Percentiles rank a stretch among this genome's conserved stretches.
These are phyloP conservation scores for Clepsis dumicolana DNA, from an alignment of 2,888 invertebrate genomes.

Conservation along the genomic window DNA sequence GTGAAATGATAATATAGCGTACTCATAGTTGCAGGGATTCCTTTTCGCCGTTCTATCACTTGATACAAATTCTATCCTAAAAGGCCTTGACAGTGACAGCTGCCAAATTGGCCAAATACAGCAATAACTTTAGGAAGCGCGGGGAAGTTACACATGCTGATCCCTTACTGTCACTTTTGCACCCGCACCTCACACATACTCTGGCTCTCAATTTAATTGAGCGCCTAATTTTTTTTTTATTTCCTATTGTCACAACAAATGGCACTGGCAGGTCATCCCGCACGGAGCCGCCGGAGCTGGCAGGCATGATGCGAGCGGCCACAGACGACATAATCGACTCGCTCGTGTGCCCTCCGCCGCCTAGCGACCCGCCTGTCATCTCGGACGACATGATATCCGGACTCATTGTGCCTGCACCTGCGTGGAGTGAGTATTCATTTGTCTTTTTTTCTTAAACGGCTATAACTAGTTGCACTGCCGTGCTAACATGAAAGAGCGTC, in stretches of 20 bases:
- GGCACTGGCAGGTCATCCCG: constrained; percentile 88
- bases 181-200: no score
- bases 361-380: constrained; percentile 96
- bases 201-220: no score
- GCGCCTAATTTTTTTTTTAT: background rate
- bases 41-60: no score
- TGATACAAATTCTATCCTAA: no score
- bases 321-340: constrained; percentile 98
- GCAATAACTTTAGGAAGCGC: no score
- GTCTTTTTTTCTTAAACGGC: background rate
- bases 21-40: no score
- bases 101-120: no score
- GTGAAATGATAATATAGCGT: no score
- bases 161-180: no score
- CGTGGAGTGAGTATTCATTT: constrained; percentile 91
- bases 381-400: constrained; percentile 98
- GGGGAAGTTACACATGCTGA: no score
- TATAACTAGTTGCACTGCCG: background rate
- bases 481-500: no score
- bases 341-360: constrained; percentile 98
- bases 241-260: background rate
- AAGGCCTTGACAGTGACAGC: no score
- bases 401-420: constrained; percentile 98
- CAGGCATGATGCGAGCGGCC: constrained; percentile 92
- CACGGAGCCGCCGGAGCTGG: constrained; percentile 92